Evolutionary conservation across 2,888 invertebrate genomes (phyloP).

Genomic region (Taenaris catops): DNA sequence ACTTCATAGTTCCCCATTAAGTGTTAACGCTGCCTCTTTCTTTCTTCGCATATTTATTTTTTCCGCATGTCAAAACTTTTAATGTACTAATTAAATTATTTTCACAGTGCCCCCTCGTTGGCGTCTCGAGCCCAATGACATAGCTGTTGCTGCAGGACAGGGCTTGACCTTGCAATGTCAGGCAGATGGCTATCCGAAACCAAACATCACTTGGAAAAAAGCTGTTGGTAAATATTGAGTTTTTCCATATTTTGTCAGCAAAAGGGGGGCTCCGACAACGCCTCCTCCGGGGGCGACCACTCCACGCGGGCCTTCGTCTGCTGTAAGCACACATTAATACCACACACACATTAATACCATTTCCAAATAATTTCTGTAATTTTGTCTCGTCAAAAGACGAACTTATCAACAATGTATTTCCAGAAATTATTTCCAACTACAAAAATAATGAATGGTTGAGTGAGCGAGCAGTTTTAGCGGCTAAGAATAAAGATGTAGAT

Average conservation of each 20-base stretch:
- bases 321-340: not conserved
- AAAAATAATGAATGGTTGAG: too few relatives aligned
- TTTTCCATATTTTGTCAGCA: slow-evolving; percentile 1
- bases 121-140: slow-evolving; percentile 91
- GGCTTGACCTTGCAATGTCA: slow-evolving; percentile 93
- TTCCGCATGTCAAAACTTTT: too few relatives aligned
- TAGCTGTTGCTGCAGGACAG: slow-evolving; percentile 90
- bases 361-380: slow-evolving; percentile 1
- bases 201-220: slow-evolving; percentile 93
- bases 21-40: too few relatives aligned
- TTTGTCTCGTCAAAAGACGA: too few relatives aligned
- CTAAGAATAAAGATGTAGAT: too few relatives aligned
- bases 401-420: too few relatives aligned
- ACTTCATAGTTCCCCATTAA: too few relatives aligned
- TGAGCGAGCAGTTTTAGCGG: too few relatives aligned
- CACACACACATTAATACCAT: not conserved
- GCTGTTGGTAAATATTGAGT: slow-evolving; percentile 84
- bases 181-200: slow-evolving; percentile 95
- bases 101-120: slow-evolving; percentile 91
- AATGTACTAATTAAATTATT: too few relatives aligned
- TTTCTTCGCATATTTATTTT: too few relatives aligned
- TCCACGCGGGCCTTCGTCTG: slow-evolving; percentile 7
- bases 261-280: slow-evolving; percentile 73
- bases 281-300: slow-evolving; percentile 14
- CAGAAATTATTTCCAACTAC: too few relatives aligned